A percentile compares a stretch with the other conserved stretches of the same genome.
Evolutionary conservation across 2,113 vertebrate species (phyloP).

Genomic region (Peromyscus leucopus): DNA sequence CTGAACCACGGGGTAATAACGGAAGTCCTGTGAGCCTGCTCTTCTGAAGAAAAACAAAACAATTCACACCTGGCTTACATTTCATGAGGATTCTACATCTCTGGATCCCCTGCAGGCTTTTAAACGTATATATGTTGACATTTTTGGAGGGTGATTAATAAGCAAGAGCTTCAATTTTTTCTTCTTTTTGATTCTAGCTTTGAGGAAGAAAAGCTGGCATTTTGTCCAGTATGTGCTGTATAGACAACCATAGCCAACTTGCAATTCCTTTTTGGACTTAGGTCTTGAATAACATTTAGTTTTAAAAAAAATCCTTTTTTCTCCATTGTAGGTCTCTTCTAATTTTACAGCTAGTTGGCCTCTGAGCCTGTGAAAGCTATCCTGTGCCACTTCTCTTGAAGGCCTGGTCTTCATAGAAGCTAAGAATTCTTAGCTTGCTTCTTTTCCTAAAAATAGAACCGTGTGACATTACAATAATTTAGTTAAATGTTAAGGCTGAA

Average conservation of each 20-base stretch:
- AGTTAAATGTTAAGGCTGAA: slow-evolving; percentile 54
- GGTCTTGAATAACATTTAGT: slow-evolving; percentile 70
- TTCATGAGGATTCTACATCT: slow-evolving; percentile 59
- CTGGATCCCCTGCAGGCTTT: slow-evolving; percentile 31
- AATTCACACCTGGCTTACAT: slow-evolving; percentile 56
- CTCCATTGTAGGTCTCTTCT: slow-evolving; percentile 49
- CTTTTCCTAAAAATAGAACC: slow-evolving; percentile 77
- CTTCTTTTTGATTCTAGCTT: not conserved
- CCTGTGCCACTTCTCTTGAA: slow-evolving; percentile 66
- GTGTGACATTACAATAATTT: slow-evolving; percentile 16
- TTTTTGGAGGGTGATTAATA: slow-evolving; percentile 38
- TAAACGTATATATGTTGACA: not conserved
- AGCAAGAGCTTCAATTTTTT: slow-evolving; percentile 34
- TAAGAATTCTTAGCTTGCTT: slow-evolving; percentile 75
- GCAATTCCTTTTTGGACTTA: slow-evolving; percentile 46
- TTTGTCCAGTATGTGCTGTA: not conserved
- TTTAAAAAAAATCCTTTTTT: slow-evolving; percentile 12
- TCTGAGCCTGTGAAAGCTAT: slow-evolving; percentile 70
- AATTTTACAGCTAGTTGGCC: slow-evolving; percentile 68
- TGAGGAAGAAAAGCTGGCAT: not conserved
- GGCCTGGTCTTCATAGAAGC: slow-evolving; percentile 62
- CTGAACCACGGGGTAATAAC: not conserved
- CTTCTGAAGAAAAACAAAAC: slow-evolving; percentile 33
- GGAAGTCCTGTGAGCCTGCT: not conserved
- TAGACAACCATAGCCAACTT: slow-evolving; percentile 21